Evolutionary conservation across 1,140 invertebrate genomes (phyloP).

Genomic region (Samia ricini): DNA sequence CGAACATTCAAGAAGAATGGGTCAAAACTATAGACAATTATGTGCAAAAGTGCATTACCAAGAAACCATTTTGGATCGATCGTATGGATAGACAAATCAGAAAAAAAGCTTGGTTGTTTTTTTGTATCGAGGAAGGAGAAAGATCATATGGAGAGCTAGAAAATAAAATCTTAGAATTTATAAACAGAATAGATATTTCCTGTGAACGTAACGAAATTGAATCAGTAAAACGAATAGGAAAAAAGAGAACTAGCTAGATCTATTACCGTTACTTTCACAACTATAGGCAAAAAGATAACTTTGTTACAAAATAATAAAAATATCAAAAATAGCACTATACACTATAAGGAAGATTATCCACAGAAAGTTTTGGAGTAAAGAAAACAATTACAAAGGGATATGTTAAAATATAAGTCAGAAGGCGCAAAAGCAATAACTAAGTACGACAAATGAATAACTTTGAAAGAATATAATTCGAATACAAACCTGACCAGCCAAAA

Average conservation of each 20-base stretch:
- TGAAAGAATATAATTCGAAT: not conserved
- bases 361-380: not conserved
- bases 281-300: not conserved
- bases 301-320: not conserved
- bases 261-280: not conserved
- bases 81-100: not conserved
- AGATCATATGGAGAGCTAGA: not conserved
- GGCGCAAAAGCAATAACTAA: not conserved
- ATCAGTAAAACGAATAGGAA: not conserved
- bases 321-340: not conserved
- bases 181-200: not conserved
- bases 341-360: not conserved
- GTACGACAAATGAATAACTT: conserved; percentile 12
- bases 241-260: not conserved
- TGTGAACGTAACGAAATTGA: not conserved
- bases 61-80: not conserved
- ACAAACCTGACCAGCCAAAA: not conserved
- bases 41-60: not conserved
- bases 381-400: not conserved
- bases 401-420: not conserved
- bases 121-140: not conserved
- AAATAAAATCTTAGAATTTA: not conserved
- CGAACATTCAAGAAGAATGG: too few species aligned
- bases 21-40: not conserved
- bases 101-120: not conserved